These are phyloP conservation scores for Falco biarmicus DNA, from an alignment of 2,797 vertebrate species.

Conservation along the genomic window DNA sequence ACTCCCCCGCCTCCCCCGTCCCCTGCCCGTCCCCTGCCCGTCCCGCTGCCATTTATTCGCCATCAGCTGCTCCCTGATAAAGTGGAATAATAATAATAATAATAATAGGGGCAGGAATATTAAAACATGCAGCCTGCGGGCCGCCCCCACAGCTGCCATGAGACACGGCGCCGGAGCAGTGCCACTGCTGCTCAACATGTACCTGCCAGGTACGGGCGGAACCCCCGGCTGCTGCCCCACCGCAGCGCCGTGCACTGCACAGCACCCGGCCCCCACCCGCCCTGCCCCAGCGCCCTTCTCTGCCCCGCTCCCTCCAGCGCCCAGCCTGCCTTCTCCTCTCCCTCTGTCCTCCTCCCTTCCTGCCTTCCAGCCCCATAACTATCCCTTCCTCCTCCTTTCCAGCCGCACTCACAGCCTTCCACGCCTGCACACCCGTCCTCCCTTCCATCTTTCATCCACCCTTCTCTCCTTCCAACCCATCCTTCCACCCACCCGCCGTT, in stretches of 20 bases:
- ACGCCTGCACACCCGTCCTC: neutral
- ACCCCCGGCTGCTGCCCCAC: neutral
- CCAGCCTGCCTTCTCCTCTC: neutral
- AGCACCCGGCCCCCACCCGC: neutral
- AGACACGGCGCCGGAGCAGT: slow-evolving; percentile 92
- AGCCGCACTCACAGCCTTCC: neutral
- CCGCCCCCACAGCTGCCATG: slow-evolving; percentile 86
- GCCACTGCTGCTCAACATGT: slow-evolving; percentile 99
- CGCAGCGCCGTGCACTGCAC: neutral
- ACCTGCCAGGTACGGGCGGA: slow-evolving; percentile 93
- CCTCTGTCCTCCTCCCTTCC: neutral
- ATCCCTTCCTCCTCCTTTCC: neutral
- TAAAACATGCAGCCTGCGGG: slow-evolving; percentile 68
- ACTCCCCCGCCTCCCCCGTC: neutral
- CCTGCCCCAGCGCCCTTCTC: neutral
- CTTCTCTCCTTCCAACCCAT: neutral
- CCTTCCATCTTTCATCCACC: neutral
- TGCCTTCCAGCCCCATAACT: neutral
- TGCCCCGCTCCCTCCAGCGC: neutral
- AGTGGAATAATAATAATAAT: slow-evolving; percentile 62
- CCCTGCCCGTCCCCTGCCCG: slow-evolving; percentile 69
- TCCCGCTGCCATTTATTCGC: slow-evolving; percentile 64
- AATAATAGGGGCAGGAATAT: slow-evolving; percentile 68
- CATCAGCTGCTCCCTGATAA: slow-evolving; percentile 62
- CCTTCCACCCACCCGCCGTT: neutral